Evolutionary conservation across 1,140 invertebrate species (phyloP).

Genomic region (Ostrea edulis): DNA sequence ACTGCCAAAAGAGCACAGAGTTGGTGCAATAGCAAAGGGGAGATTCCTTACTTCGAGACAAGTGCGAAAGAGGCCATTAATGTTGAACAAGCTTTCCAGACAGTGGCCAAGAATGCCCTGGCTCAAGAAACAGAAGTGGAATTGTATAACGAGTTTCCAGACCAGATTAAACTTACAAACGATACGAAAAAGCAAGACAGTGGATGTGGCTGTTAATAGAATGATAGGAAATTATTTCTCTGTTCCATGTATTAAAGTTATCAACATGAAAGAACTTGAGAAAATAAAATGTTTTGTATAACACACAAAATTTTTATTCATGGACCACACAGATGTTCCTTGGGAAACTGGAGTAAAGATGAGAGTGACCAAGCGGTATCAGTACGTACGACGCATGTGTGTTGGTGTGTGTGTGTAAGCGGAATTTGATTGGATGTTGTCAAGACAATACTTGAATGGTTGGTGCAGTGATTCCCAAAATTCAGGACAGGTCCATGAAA

Average conservation of each 20-base stretch:
- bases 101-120: conserved; percentile 97
- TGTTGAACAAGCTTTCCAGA: conserved; percentile 98
- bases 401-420: neutral
- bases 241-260: neutral
- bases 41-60: conserved; percentile 99
- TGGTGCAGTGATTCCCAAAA: neutral
- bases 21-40: conserved; percentile 99
- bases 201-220: conserved; percentile 76
- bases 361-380: conserved; percentile 3
- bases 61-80: conserved; percentile 99
- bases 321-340: conserved; percentile 8
- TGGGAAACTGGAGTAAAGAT: neutral
- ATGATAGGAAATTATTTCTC: neutral
- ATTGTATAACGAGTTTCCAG: conserved; percentile 97
- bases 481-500: neutral
- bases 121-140: conserved; percentile 93
- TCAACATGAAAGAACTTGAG: neutral
- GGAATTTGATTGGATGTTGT: neutral
- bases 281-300: conserved; percentile 4
- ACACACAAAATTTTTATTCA: neutral
- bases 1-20: conserved; percentile 97
- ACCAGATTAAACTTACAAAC: conserved; percentile 89
- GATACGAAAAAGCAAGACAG: conserved; percentile 77
- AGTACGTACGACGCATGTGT: neutral
- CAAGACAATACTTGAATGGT: conserved; percentile 10